Evolutionary conservation across 2,888 invertebrate species (phyloP).

Genomic region (Metalampra italica): DNA sequence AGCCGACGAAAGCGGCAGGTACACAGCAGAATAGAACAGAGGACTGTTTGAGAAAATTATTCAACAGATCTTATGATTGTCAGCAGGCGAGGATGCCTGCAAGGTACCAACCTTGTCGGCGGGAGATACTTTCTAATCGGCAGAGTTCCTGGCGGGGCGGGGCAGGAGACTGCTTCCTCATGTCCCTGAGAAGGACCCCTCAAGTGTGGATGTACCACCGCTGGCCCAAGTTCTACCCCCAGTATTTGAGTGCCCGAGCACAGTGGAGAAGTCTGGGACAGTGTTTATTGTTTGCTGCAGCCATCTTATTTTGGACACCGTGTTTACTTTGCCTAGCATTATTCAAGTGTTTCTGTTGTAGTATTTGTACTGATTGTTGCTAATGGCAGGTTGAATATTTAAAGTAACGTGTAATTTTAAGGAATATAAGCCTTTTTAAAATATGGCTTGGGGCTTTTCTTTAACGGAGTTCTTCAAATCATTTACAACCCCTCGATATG

Average conservation of each 20-base stretch:
- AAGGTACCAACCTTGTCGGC: not conserved
- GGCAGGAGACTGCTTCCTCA: slow-evolving; percentile 35
- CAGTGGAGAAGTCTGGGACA: slow-evolving; percentile 25
- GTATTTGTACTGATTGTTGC: slow-evolving; percentile 32
- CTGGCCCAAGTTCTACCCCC: slow-evolving; percentile 31
- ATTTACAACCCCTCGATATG: too few relatives aligned
- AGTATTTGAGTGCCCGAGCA: slow-evolving; percentile 18
- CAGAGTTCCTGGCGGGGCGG: slow-evolving; percentile 12
- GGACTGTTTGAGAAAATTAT: not conserved
- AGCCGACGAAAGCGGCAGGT: not conserved
- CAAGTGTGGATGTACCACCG: slow-evolving; percentile 29
- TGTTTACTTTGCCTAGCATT: slow-evolving; percentile 36
- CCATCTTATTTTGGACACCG: slow-evolving; percentile 39
- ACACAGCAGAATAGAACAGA: not conserved
- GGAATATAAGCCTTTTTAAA: not conserved
- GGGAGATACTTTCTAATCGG: not conserved
- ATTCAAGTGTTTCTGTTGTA: slow-evolving; percentile 37
- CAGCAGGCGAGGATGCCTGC: not conserved
- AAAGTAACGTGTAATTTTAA: not conserved
- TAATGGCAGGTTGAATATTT: not conserved
- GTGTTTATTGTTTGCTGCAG: slow-evolving; percentile 24
- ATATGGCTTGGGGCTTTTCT: too few relatives aligned
- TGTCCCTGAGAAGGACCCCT: slow-evolving; percentile 33
- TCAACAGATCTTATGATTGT: not conserved
- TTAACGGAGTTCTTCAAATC: too few relatives aligned